Evolutionary conservation across 2,797 vertebrate genomes (phyloP), one percentile per base, ranked within the genome.

Genomic region (Paramormyrops hopkinsi): DNA sequence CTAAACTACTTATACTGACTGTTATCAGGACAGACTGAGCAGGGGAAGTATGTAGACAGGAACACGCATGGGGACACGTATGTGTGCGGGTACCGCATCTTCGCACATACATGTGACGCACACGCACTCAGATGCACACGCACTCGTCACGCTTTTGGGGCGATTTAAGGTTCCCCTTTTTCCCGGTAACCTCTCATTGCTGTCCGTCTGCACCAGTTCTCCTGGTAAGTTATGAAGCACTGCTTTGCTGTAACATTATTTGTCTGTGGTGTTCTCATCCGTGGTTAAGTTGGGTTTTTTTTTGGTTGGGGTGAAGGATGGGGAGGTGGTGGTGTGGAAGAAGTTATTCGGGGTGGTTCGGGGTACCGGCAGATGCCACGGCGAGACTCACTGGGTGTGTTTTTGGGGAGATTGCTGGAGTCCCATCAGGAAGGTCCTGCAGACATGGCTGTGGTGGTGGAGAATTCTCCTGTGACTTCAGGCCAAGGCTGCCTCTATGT

Each of bases 181-280:
- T 33, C 53, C 54, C 25, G 2, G 1, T 48, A 29, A 4, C 54
- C 54, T 46, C 25, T 22, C 44, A 25, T 73, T 88, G 54, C 48
- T 8, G 82, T 53, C 4, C 44, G 59, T 48, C 46, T 73, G 89
- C 79, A 37, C 19, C 19, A 69, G 25, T 50, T 86, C 19, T 54
- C 79, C 84, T 86, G 89, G 89, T 90, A 90, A 90, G 89, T 88
- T 46, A 73, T 84, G 82, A 86, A 89, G 19, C 37, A 62, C 51
- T 53, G 87, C 33, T 85, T 73, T 90, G 33, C 53, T 88, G 12
- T 87, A 62, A 44, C 50, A 48, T 89, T 69, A 79, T 76, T 51
- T 79, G 59, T 79, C 50, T 82, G 84, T 76, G 29, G 12, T 76
- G 12, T 17, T 51, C 11, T 54, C 50, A 33, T 33, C 12, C 17